Conservation (phyloP, 1,140 invertebrate species). For the Sipha flava region DNA sequence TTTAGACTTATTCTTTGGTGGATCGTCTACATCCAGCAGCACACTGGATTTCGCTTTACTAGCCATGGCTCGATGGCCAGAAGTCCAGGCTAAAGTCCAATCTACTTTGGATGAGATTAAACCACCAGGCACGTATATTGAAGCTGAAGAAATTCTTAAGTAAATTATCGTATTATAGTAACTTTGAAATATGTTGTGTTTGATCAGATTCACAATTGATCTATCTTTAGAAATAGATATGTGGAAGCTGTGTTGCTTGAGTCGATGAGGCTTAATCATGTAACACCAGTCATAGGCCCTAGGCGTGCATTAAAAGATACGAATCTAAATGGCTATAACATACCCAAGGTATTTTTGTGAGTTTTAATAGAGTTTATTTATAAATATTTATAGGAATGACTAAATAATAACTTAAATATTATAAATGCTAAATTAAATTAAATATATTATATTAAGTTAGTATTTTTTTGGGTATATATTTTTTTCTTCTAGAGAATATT, state of each 20-base stretch:
- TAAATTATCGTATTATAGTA: constrained; percentile 33
- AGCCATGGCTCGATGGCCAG: constrained; percentile 54
- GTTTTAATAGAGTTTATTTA: no score
- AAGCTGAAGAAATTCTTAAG: constrained; percentile 42
- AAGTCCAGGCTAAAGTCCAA: constrained; percentile 58
- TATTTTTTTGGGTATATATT: no score
- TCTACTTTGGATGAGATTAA: constrained; percentile 53
- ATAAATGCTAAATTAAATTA: no score
- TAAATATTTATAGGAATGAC: no score
- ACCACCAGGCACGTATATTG: constrained; percentile 41
- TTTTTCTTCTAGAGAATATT: no score
- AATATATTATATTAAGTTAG: no score
- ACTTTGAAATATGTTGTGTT: constrained; percentile 38
- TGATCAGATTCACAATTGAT: background rate
- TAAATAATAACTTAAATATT: no score
- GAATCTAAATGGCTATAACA: constrained; percentile 52
- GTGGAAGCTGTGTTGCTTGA: constrained; percentile 58
- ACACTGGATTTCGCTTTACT: constrained; percentile 63
- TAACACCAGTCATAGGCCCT: constrained; percentile 59
- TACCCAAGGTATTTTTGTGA: constrained; percentile 50
- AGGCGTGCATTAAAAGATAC: constrained; percentile 54
- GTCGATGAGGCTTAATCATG: constrained; percentile 53
- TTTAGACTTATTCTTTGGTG: constrained; percentile 63
- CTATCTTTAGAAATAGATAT: constrained; percentile 41
- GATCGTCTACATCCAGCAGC: constrained; percentile 61